A percentile compares a stretch with the other conserved stretches of the same genome.
Evolutionary conservation across 2,888 invertebrate genomes (phyloP).

Genomic region (Calameuta pallipes): DNA sequence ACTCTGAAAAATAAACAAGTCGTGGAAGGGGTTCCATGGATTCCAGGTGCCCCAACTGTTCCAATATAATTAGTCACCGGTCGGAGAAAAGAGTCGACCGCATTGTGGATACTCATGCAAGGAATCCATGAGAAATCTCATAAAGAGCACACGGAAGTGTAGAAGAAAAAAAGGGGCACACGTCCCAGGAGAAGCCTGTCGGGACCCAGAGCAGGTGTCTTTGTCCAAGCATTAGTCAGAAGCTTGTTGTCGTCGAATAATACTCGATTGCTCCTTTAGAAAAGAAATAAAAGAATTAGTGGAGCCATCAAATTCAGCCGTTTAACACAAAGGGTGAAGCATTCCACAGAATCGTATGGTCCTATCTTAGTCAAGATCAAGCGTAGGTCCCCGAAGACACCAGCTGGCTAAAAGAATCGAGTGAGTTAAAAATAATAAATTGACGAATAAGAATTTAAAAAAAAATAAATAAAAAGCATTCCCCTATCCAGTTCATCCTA

Average conservation of each 20-base stretch:
- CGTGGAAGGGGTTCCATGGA: not conserved
- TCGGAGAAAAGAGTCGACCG: not conserved
- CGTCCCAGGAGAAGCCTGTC: not conserved
- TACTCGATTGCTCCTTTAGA: not conserved
- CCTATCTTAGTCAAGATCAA: not conserved
- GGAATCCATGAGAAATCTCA: not conserved
- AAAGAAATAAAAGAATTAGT: not conserved
- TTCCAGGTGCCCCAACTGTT: conserved; percentile 22
- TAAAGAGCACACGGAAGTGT: not conserved
- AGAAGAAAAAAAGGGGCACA: not conserved
- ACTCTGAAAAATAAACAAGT: not conserved
- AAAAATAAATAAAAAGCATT: not conserved
- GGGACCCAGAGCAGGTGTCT: not conserved
- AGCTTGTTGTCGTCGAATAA: not conserved
- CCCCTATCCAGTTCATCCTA: not conserved
- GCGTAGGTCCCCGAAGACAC: not conserved
- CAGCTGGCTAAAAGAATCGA: not conserved
- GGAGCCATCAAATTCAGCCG: not conserved
- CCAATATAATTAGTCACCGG: conserved; percentile 26
- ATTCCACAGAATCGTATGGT: not conserved
- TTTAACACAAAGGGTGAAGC: not conserved
- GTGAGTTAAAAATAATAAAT: not conserved
- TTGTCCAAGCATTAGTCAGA: not conserved
- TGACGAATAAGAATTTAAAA: not conserved
- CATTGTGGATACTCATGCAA: not conserved